phyloP scores from a whole-genome alignment of 2,797 vertebrate species.

The Sebastes jordani region DNA sequence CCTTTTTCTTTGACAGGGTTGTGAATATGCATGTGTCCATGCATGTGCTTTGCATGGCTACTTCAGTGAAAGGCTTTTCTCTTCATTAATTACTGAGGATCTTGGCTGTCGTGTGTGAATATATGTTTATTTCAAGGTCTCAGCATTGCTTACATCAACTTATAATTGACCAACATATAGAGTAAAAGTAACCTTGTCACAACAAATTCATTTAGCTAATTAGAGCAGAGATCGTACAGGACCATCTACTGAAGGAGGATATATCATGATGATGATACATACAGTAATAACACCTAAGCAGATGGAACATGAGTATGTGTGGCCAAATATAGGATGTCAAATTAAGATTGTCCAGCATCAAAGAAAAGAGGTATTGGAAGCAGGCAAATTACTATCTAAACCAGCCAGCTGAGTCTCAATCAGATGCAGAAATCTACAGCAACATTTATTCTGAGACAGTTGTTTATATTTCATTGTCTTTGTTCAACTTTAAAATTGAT shows the following conservation, averaged over 20 bases:
- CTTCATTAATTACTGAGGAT: not conserved
- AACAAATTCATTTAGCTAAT: not conserved
- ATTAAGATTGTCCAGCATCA: not conserved
- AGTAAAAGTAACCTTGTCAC: constrained; percentile 1
- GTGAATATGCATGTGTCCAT: not conserved
- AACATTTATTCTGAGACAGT: not conserved
- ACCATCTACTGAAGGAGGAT: not conserved
- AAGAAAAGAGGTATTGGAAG: not conserved
- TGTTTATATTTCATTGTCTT: not conserved
- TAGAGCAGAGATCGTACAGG: not conserved
- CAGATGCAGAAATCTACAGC: not conserved
- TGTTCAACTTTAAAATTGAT: not conserved
- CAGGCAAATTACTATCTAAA: not conserved
- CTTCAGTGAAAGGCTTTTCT: not conserved
- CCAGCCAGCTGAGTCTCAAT: not conserved
- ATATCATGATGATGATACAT: not conserved
- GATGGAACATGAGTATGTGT: not conserved
- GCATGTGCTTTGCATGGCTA: not conserved
- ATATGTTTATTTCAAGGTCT: not conserved
- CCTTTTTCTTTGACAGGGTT: constrained; percentile 18
- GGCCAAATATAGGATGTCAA: not conserved
- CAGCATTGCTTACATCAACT: not conserved
- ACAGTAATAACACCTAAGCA: not conserved
- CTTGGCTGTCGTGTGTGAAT: not conserved
- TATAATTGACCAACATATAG: not conserved